These are phyloP conservation scores for Sarcophilus harrisii DNA, from an alignment of 2,797 vertebrate species.

Conservation along the genomic window DNA sequence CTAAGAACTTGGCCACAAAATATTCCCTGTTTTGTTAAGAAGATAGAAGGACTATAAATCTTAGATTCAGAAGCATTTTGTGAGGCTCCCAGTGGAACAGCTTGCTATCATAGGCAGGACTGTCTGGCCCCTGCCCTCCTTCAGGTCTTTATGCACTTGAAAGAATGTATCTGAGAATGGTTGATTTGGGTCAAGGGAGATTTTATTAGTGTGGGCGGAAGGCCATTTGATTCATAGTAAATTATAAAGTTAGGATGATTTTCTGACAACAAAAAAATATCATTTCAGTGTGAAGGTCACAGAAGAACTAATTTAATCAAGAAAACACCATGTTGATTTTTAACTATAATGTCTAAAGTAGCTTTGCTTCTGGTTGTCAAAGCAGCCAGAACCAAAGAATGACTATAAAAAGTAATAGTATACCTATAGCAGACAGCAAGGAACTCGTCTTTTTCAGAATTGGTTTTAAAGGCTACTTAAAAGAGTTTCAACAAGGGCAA, in stretches of 20 bases:
- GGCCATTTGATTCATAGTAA: background rate
- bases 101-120: background rate
- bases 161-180: background rate
- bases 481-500: background rate
- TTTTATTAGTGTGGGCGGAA: background rate
- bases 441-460: background rate
- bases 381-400: background rate
- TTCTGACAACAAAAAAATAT: background rate
- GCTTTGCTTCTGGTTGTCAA: background rate
- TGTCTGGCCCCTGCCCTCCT: background rate
- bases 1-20: background rate
- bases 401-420: background rate
- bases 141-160: background rate
- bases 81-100: background rate
- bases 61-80: background rate
- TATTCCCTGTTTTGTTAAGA: background rate
- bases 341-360: background rate
- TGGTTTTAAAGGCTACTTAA: background rate
- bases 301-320: background rate
- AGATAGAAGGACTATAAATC: background rate
- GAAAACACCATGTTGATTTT: background rate
- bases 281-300: background rate
- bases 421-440: background rate
- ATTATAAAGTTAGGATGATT: background rate
- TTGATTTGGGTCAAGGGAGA: background rate